Evolutionary conservation across 1,140 invertebrate species (phyloP).

Genomic region (Bombus breviceps): DNA sequence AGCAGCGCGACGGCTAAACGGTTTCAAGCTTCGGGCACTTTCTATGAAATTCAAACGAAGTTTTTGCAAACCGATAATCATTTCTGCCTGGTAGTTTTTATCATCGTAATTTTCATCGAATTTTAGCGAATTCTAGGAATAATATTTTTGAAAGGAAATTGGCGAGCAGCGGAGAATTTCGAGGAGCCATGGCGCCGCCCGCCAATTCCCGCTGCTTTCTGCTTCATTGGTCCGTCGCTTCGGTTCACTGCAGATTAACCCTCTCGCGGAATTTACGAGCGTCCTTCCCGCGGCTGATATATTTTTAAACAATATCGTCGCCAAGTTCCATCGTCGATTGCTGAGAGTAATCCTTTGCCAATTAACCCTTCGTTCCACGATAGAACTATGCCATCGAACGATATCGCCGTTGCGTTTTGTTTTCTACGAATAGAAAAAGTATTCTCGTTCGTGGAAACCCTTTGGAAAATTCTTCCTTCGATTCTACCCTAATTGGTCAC

Average conservation of each 20-base stretch:
- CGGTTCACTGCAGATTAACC: constrained; percentile 56
- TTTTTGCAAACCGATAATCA: neutral
- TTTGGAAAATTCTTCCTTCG: neutral
- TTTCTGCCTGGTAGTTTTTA: too few relatives aligned
- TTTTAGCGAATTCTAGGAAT: neutral
- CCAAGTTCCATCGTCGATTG: constrained; percentile 34
- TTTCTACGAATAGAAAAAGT: neutral
- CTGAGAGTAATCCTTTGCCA: neutral
- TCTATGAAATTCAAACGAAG: neutral
- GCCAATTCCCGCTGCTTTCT: constrained; percentile 57
- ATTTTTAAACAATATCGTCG: constrained; percentile 54
- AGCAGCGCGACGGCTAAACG: neutral
- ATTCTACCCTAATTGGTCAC: too few relatives aligned
- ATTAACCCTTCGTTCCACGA: neutral
- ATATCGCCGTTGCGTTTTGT: neutral
- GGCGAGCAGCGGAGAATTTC: neutral
- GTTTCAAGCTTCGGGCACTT: neutral
- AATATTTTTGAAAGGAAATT: constrained; percentile 26
- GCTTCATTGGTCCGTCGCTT: constrained; percentile 64
- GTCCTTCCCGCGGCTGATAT: constrained; percentile 58
- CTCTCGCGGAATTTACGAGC: constrained; percentile 65
- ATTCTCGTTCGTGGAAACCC: neutral
- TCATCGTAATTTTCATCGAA: neutral
- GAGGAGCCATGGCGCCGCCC: constrained; percentile 46
- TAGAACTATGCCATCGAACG: neutral